phyloP scores from a whole-genome alignment of 2,888 invertebrate species.

The Mythimna albipuncta region DNA sequence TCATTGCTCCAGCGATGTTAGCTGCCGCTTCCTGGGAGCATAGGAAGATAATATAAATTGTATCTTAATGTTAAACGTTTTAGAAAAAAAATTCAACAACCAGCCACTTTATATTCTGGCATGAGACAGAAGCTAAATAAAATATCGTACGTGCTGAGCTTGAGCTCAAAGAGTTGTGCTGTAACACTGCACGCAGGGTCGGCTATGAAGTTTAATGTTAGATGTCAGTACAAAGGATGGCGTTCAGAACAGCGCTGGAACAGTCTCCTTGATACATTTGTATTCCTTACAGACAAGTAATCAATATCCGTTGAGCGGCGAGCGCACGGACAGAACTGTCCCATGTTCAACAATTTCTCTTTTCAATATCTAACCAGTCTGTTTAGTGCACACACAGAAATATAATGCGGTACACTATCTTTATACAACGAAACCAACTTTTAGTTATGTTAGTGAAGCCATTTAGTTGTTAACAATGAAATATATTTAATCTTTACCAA shows the following conservation, averaged over 20 bases:
- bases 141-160: slow-evolving; percentile 51
- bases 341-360: slow-evolving; percentile 79
- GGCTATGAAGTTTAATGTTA: slow-evolving; percentile 86
- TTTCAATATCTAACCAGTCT: slow-evolving; percentile 54
- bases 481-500: too few species aligned
- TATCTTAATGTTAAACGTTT: slow-evolving; percentile 33
- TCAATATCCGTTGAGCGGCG: slow-evolving; percentile 86
- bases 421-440: background rate
- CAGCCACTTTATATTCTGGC: slow-evolving; percentile 14
- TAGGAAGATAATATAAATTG: slow-evolving; percentile 68
- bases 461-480: too few species aligned
- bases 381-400: slow-evolving; percentile 47
- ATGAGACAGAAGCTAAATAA: slow-evolving; percentile 45
- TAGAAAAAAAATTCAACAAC: slow-evolving; percentile 18
- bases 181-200: slow-evolving; percentile 69
- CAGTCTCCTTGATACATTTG: slow-evolving; percentile 88
- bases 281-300: slow-evolving; percentile 89
- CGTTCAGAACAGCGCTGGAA: slow-evolving; percentile 76
- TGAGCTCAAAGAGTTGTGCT: slow-evolving; percentile 57
- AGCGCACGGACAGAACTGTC: slow-evolving; percentile 80
- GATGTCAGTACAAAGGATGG: slow-evolving; percentile 84
- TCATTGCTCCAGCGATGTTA: slow-evolving; percentile 78
- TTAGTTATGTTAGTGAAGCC: background rate
- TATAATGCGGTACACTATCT: slow-evolving; percentile 2
- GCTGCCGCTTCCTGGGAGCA: slow-evolving; percentile 72